phyloP scores from a whole-genome alignment of 2,888 invertebrate genomes.

The Dasysyrphus tricinctus region DNA sequence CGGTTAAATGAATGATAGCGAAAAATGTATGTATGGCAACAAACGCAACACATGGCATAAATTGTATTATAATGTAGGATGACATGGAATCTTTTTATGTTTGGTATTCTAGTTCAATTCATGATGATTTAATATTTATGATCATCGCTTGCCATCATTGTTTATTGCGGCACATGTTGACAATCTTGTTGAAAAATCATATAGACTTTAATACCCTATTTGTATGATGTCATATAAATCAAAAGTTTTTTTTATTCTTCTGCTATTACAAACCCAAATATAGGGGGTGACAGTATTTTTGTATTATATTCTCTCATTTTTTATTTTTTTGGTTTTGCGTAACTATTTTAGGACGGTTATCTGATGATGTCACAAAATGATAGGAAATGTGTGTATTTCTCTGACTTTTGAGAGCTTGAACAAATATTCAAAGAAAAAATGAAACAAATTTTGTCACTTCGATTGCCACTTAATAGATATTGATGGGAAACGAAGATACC shows the following conservation, averaged over 20 bases:
- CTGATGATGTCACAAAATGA: constrained; percentile 35
- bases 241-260: constrained; percentile 10
- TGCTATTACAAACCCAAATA: background rate
- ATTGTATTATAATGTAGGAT: background rate
- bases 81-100: background rate
- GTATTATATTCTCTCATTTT: background rate
- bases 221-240: constrained; percentile 65
- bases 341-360: background rate
- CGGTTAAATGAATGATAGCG: constrained; percentile 17
- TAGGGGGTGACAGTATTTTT: background rate
- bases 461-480: constrained; percentile 49
- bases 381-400: constrained; percentile 6
- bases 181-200: constrained; percentile 34
- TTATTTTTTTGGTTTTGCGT: background rate
- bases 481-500: constrained; percentile 29
- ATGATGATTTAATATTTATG: constrained; percentile 35
- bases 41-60: background rate
- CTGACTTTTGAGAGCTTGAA: constrained; percentile 26
- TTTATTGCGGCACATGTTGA: constrained; percentile 55
- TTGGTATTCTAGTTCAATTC: constrained; percentile 15
- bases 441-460: constrained; percentile 45
- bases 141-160: constrained; percentile 40
- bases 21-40: constrained; percentile 10
- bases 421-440: constrained; percentile 24
- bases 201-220: constrained; percentile 42